phyloP scores from a whole-genome alignment of 2,797 vertebrate genomes.

The Huso huso region DNA sequence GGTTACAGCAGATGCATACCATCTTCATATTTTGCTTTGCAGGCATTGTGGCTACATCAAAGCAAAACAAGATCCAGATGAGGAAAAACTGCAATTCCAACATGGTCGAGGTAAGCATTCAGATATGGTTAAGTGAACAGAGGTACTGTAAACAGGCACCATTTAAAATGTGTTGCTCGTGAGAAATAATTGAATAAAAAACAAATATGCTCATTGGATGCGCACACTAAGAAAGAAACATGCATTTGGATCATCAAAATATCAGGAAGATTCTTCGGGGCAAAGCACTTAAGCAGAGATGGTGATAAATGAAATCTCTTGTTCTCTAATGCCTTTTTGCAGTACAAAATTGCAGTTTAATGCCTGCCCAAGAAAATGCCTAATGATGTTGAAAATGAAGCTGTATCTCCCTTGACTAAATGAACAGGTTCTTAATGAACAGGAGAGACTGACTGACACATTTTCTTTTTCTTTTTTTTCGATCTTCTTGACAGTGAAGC shows the following conservation, averaged over 20 bases:
- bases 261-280: not conserved
- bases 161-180: too few relatives aligned
- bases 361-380: slow-evolving; percentile 25
- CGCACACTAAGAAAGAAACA: too few relatives aligned
- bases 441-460: not conserved
- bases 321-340: slow-evolving; percentile 10
- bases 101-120: slow-evolving; percentile 58
- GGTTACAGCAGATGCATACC: too few relatives aligned
- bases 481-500: slow-evolving; percentile 48
- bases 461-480: not conserved
- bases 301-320: not conserved
- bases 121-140: not conserved
- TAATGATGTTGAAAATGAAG: slow-evolving; percentile 36
- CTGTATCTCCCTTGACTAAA: slow-evolving; percentile 20
- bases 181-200: too few relatives aligned
- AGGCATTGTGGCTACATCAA: slow-evolving; percentile 77
- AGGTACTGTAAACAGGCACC: too few relatives aligned
- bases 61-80: slow-evolving; percentile 74
- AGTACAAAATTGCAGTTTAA: not conserved
- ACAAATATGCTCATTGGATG: too few relatives aligned
- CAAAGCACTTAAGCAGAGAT: not conserved
- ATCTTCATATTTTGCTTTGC: slow-evolving; percentile 8
- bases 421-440: slow-evolving; percentile 24
- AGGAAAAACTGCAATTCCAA: slow-evolving; percentile 78
- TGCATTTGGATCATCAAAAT: too few relatives aligned